Evolutionary conservation across 2,113 vertebrate genomes (phyloP).

Genomic region (Egretta garzetta): DNA sequence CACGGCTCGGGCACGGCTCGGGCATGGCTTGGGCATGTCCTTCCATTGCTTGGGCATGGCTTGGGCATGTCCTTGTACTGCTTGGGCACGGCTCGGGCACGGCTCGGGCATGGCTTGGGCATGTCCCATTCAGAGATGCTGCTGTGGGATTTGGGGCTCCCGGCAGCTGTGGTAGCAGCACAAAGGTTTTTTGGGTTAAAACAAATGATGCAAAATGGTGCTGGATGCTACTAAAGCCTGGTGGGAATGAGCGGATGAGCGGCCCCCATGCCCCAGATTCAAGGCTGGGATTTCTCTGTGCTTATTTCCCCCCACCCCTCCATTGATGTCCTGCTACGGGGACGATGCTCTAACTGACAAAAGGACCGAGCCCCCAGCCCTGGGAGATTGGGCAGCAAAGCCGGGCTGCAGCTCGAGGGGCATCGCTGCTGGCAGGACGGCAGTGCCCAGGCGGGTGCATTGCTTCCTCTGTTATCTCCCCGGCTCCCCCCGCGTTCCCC

Average conservation of each 20-base stretch:
- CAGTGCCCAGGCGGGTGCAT: rapidly evolving
- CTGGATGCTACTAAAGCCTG: not conserved
- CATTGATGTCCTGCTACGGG: not conserved
- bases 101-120: too few relatives aligned
- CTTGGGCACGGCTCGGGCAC: too few relatives aligned
- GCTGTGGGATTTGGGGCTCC: not conserved
- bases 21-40: not conserved
- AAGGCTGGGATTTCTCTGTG: not conserved
- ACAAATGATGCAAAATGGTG: not conserved
- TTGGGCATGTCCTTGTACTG: too few relatives aligned
- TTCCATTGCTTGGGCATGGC: not conserved
- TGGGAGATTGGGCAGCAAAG: rapidly evolving
- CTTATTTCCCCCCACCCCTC: not conserved
- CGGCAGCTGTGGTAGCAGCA: rapidly evolving
- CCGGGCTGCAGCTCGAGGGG: not conserved
- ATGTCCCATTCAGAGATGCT: not conserved
- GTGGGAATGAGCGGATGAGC: rapidly evolving
- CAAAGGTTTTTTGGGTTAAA: not conserved
- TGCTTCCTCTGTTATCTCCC: not conserved
- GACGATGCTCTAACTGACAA: not conserved
- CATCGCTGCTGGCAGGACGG: not conserved
- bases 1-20: not conserved
- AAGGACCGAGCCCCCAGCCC: not conserved
- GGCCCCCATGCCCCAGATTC: not conserved
- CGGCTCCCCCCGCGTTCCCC: rapidly evolving